Conservation (phyloP, 2,797 vertebrate genomes). For the Acipenser transmontanus region DNA sequence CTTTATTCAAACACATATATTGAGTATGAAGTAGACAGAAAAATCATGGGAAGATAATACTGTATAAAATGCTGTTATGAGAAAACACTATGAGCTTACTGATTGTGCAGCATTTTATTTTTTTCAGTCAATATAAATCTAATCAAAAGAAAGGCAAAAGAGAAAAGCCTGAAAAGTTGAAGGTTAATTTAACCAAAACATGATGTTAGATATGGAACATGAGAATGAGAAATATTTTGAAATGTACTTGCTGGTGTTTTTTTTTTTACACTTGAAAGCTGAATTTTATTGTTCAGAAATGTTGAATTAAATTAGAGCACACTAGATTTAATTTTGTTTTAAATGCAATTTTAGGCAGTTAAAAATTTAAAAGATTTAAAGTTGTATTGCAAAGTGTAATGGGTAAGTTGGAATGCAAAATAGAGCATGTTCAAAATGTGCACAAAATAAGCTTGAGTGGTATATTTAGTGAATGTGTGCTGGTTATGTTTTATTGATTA, state of each 20-base stretch:
- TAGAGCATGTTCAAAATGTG: conserved; percentile 90
- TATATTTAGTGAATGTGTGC: conserved; percentile 70
- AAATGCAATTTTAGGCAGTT: conserved; percentile 33
- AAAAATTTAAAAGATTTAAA: background rate
- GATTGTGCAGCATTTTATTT: conserved; percentile 4
- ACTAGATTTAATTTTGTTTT: conserved; percentile 7
- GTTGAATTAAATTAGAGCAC: conserved; percentile 31
- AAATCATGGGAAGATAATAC: conserved; percentile 16
- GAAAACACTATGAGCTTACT: conserved; percentile 9
- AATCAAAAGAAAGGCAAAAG: background rate
- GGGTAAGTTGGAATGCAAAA: conserved; percentile 79
- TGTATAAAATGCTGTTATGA: conserved; percentile 9
- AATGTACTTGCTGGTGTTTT: conserved; percentile 21
- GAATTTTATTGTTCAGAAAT: conserved; percentile 21
- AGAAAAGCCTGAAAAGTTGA: background rate
- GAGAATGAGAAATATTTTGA: background rate
- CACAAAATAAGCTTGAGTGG: conserved; percentile 82
- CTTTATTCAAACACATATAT: conserved; percentile 11
- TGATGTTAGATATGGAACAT: no score
- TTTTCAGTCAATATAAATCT: conserved; percentile 1
- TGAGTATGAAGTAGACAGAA: conserved; percentile 3
- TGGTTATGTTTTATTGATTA: conserved; percentile 71
- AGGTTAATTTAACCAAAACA: background rate
- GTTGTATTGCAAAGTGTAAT: conserved; percentile 48
- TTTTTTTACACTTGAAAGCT: background rate